These are phyloP conservation scores for Carassius carassius DNA, from an alignment of 2,113 vertebrate species.

Conservation along the genomic window DNA sequence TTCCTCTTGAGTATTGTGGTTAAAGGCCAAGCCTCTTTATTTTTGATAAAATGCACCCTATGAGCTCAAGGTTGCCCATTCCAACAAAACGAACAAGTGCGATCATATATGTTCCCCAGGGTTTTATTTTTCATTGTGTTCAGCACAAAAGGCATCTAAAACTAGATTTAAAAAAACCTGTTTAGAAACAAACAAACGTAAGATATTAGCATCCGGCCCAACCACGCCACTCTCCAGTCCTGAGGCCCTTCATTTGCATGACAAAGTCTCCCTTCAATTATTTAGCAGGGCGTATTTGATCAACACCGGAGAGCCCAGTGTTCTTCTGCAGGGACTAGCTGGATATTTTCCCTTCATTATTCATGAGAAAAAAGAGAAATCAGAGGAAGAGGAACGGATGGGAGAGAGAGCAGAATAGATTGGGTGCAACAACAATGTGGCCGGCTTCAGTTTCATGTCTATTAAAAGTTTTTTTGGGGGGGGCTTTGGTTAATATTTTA, in stretches of 20 bases:
- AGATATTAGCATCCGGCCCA: conserved; percentile 54
- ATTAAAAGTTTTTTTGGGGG: conserved; percentile 77
- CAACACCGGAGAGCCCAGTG: conserved; percentile 74
- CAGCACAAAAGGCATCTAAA: conserved; percentile 13
- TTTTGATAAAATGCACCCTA: background rate
- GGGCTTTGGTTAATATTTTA: conserved; percentile 78
- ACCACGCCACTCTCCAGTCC: conserved; percentile 17
- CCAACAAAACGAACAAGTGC: background rate
- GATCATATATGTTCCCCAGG: background rate
- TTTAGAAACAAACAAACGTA: conserved; percentile 54
- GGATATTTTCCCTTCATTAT: conserved; percentile 78
- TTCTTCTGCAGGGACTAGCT: conserved; percentile 75
- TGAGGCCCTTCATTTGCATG: conserved; percentile 74
- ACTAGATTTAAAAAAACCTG: conserved; percentile 41
- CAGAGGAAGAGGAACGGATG: conserved; percentile 42
- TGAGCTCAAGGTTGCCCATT: background rate
- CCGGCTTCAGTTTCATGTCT: conserved; percentile 74
- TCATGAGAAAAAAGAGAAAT: conserved; percentile 71
- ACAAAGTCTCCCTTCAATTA: conserved; percentile 79
- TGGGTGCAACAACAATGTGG: conserved; percentile 34
- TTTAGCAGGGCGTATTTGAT: conserved; percentile 79
- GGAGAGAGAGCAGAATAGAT: conserved; percentile 46
- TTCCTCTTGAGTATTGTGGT: background rate
- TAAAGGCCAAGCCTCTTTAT: background rate
- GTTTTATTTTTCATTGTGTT: conserved; percentile 5